Evolutionary conservation across 2,888 invertebrate genomes (phyloP).

Genomic region (Zootermopsis nevadensis): DNA sequence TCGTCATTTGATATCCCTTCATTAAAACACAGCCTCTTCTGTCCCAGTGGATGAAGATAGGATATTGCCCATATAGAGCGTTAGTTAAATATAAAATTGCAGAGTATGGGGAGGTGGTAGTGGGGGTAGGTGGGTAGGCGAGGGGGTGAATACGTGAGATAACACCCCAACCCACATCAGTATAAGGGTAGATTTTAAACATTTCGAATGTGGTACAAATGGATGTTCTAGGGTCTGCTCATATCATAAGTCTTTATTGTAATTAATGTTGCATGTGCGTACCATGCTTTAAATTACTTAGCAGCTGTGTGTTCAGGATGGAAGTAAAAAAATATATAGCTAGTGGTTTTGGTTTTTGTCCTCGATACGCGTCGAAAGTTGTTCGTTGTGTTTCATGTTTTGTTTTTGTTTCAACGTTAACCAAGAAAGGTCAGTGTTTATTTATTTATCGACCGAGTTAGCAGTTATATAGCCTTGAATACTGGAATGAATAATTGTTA

Average conservation of each 20-base stretch:
- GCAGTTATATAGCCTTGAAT: no score
- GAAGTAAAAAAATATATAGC: not conserved
- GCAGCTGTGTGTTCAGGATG: not conserved
- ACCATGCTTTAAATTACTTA: not conserved
- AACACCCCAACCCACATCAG: not conserved
- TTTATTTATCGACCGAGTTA: no score
- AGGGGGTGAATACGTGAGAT: not conserved
- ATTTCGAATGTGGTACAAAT: conserved; percentile 14
- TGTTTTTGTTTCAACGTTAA: no score
- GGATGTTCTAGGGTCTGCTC: not conserved
- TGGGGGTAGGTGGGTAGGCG: not conserved
- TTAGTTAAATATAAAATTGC: conserved; percentile 18
- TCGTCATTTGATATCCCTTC: conserved; percentile 38
- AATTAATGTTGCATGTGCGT: not conserved
- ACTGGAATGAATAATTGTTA: no score
- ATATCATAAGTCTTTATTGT: not conserved
- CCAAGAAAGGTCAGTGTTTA: no score
- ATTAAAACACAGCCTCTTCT: conserved; percentile 5
- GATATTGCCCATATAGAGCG: not conserved
- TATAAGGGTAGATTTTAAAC: conserved; percentile 11
- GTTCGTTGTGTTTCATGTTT: not conserved
- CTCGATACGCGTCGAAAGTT: not conserved
- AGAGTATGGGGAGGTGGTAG: not conserved
- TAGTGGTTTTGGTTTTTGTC: not conserved
- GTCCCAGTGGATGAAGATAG: not conserved